A percentile compares a stretch with the other conserved stretches of the same genome.
Conservation (phyloP, 2,797 vertebrate species). For the Clarias fuscus region DNA sequence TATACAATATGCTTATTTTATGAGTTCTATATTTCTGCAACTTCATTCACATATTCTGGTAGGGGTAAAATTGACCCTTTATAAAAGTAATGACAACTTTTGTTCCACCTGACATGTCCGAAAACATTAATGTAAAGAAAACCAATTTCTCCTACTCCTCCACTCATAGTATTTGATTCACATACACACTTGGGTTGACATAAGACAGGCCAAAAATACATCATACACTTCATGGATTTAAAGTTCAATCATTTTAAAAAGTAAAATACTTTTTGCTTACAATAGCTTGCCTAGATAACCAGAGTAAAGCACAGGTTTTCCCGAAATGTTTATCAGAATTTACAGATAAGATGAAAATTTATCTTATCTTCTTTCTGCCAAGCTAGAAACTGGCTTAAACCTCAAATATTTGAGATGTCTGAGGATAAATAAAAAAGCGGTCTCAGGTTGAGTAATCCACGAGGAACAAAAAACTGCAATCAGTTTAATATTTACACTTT, state of each 20-base stretch:
- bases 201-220: background rate
- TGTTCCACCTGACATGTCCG: background rate
- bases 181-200: background rate
- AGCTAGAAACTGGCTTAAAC: background rate
- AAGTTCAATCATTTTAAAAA: background rate
- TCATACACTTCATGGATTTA: background rate
- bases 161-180: background rate
- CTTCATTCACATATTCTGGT: no score
- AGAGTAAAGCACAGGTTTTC: background rate
- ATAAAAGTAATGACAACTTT: background rate
- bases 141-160: background rate
- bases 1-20: no score
- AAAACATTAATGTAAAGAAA: background rate
- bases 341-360: background rate
- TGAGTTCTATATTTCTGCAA: no score
- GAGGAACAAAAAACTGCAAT: background rate
- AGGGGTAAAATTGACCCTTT: no score
- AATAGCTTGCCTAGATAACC: background rate
- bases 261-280: background rate
- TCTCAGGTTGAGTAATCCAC: background rate
- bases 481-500: slow-evolving; percentile 1
- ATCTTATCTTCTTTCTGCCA: background rate
- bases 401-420: slow-evolving; percentile 23
- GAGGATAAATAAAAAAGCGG: background rate
- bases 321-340: slow-evolving; percentile 1